Evolutionary conservation across 1,140 invertebrate species (phyloP).

Genomic region (Marisa cornuarietis): DNA sequence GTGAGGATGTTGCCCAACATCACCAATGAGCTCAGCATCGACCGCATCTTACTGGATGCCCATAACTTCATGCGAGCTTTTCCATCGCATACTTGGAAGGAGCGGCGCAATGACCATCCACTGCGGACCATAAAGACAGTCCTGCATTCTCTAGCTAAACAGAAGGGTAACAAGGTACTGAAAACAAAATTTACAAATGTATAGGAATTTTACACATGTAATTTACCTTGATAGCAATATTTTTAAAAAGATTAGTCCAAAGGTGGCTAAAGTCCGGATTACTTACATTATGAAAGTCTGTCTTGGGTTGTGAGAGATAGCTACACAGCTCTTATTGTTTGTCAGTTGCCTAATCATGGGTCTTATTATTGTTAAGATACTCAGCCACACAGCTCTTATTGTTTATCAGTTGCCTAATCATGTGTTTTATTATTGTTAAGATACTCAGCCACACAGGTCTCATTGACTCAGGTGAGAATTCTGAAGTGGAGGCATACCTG

Average conservation of each 20-base stretch:
- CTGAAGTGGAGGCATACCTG: constrained; percentile 83
- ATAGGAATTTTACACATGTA: too few relatives aligned
- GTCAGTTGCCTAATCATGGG: constrained; percentile 1
- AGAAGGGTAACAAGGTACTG: constrained; percentile 65
- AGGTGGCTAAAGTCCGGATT: too few relatives aligned
- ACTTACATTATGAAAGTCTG: too few relatives aligned
- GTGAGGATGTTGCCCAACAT: constrained; percentile 81
- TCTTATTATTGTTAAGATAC: constrained; percentile 68
- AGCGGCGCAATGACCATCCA: constrained; percentile 79
- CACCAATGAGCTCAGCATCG: constrained; percentile 81
- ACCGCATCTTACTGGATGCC: constrained; percentile 82
- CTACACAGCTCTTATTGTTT: neutral
- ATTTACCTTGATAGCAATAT: too few relatives aligned
- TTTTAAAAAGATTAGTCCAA: too few relatives aligned
- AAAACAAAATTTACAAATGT: too few relatives aligned
- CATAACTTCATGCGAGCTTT: constrained; percentile 87
- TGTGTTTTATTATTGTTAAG: constrained; percentile 42
- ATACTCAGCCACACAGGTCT: constrained; percentile 82
- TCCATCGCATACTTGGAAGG: constrained; percentile 82
- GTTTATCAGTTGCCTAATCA: constrained; percentile 3
- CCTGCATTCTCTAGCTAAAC: constrained; percentile 80
- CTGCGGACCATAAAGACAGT: constrained; percentile 91
- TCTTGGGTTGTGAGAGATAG: neutral
- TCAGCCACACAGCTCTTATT: constrained; percentile 81
- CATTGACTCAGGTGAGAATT: constrained; percentile 82